Evolutionary conservation across 2,888 invertebrate species (phyloP), one percentile per base, ranked within the genome.

Genomic region (Meandrusa payeni): DNA sequence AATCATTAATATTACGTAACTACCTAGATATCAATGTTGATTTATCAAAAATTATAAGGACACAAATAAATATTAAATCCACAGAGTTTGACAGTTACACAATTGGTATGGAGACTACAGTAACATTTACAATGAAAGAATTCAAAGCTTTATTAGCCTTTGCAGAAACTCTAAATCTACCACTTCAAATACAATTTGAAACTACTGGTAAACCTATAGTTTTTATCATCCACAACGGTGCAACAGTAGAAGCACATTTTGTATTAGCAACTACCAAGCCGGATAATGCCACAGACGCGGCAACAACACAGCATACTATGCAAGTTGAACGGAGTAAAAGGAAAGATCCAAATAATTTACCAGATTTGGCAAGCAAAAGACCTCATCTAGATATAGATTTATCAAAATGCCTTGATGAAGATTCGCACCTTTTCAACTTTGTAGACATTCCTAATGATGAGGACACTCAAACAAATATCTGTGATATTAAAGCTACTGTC

Each of bases 91-190:
- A 91, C 46, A 83, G 87, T 36, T 95, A 92, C 61, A 76, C 72
- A 43, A 90, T 95, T 56, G 88, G 79, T 1, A 72, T 88, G 38
- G 93, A 93, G 55, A 91, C 93, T 0, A 89, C 90, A 11, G 90
- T 97, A 17, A 96, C 97, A 52, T 96, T 97, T 75, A 94, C 95
- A 50, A 78, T 97, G 37, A 95, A 94, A 72, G 96, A 97, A 65
- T 91, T 97, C 42, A 86, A 93, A 67, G 95, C 97, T 1, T 89
- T 96, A 7, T 75, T 97, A 11, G 80, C 89, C 12, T 96, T 97
- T 79, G 93, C 95, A 0, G 97, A 97, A 74, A 88, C 90, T 1
- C 85, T 93, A 4, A 91, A 89, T 59, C 79, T 94, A 39, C 91
- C 93, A 37, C 60, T 97, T 2, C 89, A 90, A 29, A 67, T 95